Percentiles rank a stretch among this genome's conserved stretches.
phyloP scores from a whole-genome alignment of 1,140 invertebrate genomes.

The Harpegnathos saltator region DNA sequence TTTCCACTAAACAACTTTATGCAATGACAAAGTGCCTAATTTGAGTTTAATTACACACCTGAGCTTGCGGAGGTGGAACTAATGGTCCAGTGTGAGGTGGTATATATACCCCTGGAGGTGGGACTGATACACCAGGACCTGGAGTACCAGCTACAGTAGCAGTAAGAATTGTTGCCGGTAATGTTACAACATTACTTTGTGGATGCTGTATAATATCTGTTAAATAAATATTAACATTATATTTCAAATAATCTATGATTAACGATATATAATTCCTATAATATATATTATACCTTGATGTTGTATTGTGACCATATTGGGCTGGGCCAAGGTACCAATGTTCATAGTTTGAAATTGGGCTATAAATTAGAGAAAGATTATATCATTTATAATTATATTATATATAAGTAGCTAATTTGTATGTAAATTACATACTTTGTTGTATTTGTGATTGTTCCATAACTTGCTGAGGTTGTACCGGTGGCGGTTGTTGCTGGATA shows the following conservation, averaged over 20 bases:
- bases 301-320: slow-evolving; percentile 85
- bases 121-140: slow-evolving; percentile 78
- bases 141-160: slow-evolving; percentile 83
- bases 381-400: slow-evolving; percentile 52
- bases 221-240: slow-evolving; percentile 31
- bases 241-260: slow-evolving; percentile 26
- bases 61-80: slow-evolving; percentile 80
- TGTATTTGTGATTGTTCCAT: slow-evolving; percentile 82
- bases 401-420: slow-evolving; percentile 22
- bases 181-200: slow-evolving; percentile 83
- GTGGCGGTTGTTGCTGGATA: slow-evolving; percentile 86
- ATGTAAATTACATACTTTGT: slow-evolving; percentile 74
- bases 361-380: slow-evolving; percentile 69
- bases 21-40: not conserved
- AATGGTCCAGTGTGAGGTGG: slow-evolving; percentile 82
- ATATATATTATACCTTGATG: slow-evolving; percentile 81
- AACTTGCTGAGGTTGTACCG: slow-evolving; percentile 82
- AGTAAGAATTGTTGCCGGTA: slow-evolving; percentile 84
- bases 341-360: slow-evolving; percentile 86
- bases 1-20: slow-evolving; percentile 1
- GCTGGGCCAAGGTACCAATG: slow-evolving; percentile 84
- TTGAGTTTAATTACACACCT: slow-evolving; percentile 73
- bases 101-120: slow-evolving; percentile 83
- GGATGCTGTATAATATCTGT: slow-evolving; percentile 85
- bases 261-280: slow-evolving; percentile 53